These are phyloP conservation scores for Lasioglossum pauxillum DNA, from an alignment of 2,888 invertebrate genomes.

Conservation along the genomic window DNA sequence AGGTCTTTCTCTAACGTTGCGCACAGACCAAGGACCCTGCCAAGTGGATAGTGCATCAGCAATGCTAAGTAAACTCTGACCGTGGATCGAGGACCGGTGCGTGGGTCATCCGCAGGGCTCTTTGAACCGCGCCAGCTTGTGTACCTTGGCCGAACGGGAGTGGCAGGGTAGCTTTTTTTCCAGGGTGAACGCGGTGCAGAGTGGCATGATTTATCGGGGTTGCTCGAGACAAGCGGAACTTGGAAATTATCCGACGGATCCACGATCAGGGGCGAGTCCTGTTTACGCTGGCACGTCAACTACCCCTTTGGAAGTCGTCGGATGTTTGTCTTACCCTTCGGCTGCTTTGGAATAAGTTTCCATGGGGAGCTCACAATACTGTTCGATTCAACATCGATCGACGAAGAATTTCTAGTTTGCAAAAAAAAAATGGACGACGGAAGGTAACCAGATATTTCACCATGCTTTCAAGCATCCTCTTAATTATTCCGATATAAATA, in stretches of 20 bases:
- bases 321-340: not conserved
- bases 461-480: too few species aligned
- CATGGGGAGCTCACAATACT: not conserved
- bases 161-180: not conserved
- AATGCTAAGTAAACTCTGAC: constrained; percentile 82
- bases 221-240: constrained; percentile 18
- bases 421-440: too few species aligned
- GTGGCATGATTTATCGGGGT: constrained; percentile 15
- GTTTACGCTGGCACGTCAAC: not conserved
- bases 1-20: constrained; percentile 24
- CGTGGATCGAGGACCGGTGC: constrained; percentile 52
- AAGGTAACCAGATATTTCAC: too few species aligned
- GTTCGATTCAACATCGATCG: not conserved
- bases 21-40: constrained; percentile 7
- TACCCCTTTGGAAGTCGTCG: not conserved
- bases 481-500: not conserved
- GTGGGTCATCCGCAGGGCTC: constrained; percentile 3
- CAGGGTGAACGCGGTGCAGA: not conserved
- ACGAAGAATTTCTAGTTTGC: too few species aligned
- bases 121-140: not conserved
- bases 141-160: not conserved
- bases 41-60: constrained; percentile 80
- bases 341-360: not conserved
- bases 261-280: not conserved
- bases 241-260: not conserved